These are phyloP conservation scores for Agrypnus murinus DNA, from an alignment of 2,888 invertebrate genomes.

Conservation along the genomic window DNA sequence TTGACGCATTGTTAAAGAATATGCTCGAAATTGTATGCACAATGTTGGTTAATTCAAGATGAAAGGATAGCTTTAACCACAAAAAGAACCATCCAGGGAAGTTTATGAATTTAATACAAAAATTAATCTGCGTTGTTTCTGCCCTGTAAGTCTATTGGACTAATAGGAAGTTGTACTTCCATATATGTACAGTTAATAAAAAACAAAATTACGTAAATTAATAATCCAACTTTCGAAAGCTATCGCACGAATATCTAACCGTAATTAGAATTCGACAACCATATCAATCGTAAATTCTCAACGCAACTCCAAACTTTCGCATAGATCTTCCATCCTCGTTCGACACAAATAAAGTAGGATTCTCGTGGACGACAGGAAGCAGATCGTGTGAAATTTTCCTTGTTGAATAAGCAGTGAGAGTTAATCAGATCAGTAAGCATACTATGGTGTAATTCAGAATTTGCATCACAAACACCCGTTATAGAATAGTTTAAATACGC, in stretches of 20 bases:
- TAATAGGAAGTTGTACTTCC: no score
- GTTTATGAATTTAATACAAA: no score
- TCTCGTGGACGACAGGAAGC: background rate
- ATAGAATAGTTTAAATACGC: conserved; percentile 32
- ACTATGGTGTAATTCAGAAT: conserved; percentile 35
- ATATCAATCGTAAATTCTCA: conserved; percentile 12
- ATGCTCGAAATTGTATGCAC: no score
- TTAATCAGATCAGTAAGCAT: conserved; percentile 37
- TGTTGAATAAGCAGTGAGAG: conserved; percentile 7
- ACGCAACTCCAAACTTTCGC: background rate
- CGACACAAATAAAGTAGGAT: background rate
- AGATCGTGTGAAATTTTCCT: conserved; percentile 2
- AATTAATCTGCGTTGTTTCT: no score
- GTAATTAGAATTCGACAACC: conserved; percentile 24
- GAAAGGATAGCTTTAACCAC: no score
- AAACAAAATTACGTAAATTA: conserved; percentile 17
- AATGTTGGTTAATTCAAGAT: no score
- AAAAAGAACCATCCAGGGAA: no score
- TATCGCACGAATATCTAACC: conserved; percentile 15
- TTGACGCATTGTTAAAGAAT: no score
- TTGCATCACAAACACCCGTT: conserved; percentile 35
- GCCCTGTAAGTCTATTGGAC: no score
- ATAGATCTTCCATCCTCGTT: conserved; percentile 2
- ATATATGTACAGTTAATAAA: no score
- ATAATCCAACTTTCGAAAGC: conserved; percentile 34